A percentile compares a stretch with the other conserved stretches of the same genome.
Evolutionary conservation across 2,888 invertebrate species (phyloP).

Genomic region (Cerastis leucographa): DNA sequence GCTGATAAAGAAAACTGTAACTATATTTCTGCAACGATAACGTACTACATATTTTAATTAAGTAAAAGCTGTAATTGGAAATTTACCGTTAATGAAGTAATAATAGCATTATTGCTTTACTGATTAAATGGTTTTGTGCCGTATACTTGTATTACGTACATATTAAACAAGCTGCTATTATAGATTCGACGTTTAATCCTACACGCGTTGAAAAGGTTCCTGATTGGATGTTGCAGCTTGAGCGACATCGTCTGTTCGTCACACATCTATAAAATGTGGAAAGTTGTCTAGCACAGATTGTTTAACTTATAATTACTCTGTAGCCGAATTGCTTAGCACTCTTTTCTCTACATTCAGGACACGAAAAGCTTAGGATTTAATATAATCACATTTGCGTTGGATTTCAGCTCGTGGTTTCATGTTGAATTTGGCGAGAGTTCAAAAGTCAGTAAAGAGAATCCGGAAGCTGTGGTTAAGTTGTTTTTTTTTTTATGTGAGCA

Average conservation of each 20-base stretch:
- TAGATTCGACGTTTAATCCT: constrained; percentile 19
- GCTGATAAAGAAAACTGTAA: constrained; percentile 23
- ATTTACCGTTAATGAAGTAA: constrained; percentile 10
- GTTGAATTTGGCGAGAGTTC: constrained; percentile 56
- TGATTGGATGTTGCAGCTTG: constrained; percentile 35
- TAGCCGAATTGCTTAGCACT: constrained; percentile 9
- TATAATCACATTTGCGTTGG: constrained; percentile 46
- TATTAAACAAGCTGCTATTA: constrained; percentile 30
- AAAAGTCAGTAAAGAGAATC: constrained; percentile 39
- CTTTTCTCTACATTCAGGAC: constrained; percentile 5
- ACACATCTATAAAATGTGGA: constrained; percentile 35
- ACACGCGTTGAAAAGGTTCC: constrained; percentile 33
- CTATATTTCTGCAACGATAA: constrained; percentile 1
- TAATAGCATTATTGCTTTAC: constrained; percentile 26
- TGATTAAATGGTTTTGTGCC: constrained; percentile 16
- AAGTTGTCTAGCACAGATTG: constrained; percentile 39
- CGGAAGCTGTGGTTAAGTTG: constrained; percentile 20
- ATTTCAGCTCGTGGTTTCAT: constrained; percentile 38
- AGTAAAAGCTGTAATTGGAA: constrained; percentile 43
- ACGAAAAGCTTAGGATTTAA: constrained; percentile 28
- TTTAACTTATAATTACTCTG: constrained; percentile 27
- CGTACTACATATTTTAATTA: constrained; percentile 11
- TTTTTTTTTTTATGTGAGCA: constrained; percentile 1
- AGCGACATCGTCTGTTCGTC: constrained; percentile 29
- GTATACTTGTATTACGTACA: too few species aligned